Conservation (phyloP, 2,888 invertebrate species). For the Sycophila texana region DNA sequence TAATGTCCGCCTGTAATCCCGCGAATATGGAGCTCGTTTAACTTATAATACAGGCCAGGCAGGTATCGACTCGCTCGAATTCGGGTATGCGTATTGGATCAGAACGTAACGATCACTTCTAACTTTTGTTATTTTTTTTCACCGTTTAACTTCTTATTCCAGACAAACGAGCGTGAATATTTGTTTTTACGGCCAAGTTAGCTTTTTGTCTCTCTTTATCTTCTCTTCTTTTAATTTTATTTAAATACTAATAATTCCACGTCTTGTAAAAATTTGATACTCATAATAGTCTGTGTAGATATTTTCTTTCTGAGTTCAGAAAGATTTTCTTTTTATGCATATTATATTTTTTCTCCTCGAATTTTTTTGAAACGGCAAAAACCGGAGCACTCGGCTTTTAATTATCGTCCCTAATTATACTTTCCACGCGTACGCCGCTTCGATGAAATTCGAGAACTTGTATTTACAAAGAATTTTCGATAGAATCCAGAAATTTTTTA, state of each 20-base stretch:
- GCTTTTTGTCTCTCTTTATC: constrained; percentile 43
- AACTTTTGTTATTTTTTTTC: constrained; percentile 46
- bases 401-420: constrained; percentile 12
- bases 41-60: constrained; percentile 63
- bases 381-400: not conserved
- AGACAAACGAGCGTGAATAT: constrained; percentile 46
- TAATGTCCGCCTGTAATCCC: constrained; percentile 70
- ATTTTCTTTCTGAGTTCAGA: constrained; percentile 38
- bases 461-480: constrained; percentile 36
- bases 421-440: constrained; percentile 16
- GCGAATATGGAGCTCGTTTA: constrained; percentile 65
- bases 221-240: constrained; percentile 42
- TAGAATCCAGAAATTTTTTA: constrained; percentile 30
- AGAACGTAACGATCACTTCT: constrained; percentile 58
- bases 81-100: constrained; percentile 71
- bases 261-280: constrained; percentile 56
- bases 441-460: constrained; percentile 28
- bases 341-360: constrained; percentile 13
- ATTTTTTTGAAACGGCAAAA: constrained; percentile 34
- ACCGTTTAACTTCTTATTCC: constrained; percentile 36
- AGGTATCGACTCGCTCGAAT: constrained; percentile 59
- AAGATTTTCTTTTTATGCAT: constrained; percentile 12
- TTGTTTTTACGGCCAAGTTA: constrained; percentile 58
- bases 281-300: constrained; percentile 55
- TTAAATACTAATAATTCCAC: constrained; percentile 37